Base-by-base conservation (phyloP, 2,888 invertebrate genomes). In the Euclidia mi region DNA sequence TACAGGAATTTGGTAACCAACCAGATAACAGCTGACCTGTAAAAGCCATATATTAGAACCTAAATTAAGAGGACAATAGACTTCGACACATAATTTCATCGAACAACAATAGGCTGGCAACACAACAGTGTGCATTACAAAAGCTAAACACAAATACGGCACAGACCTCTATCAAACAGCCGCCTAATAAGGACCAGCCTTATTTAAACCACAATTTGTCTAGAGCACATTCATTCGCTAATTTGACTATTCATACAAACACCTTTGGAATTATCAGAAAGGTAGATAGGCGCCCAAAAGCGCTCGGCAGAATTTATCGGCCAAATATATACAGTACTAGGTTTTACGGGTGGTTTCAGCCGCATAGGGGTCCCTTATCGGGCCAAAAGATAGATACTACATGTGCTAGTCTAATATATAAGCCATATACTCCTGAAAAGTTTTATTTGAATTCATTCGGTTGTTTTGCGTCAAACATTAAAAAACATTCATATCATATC, bases 141-240 rank as follows among this genome's bases (percentile, higher is more conserved):
- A 61, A 43, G 37, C 59, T 34, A 63, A 69, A 59, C 46, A 63
- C 45, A 52, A 49, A 49, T 63, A 51, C 51, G 31, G 53, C 48
- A 45, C 51, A 55, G 61, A 35, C 52, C 45, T 49, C 15, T 61
- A 68, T 56, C 51, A 59, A 46, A 45, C 38, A 37, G 42, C 43
- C 43, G 48, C 75, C 71, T 50, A 44, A 70, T 60, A 65, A 28
- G 71, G 51, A 52, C n/a, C 29, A 34, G 29, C 56, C 58, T 56
- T 71, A 74, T 56, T 65, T 11, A 38, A 28, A 56, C 60, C 50
- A 60, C 56, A 66, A 75, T 75, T 66, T 66, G 63, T 71, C 75
- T 31, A 63, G 20, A 14, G 15, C 20, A 56, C 42, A 69, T 69
- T 70, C 49, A 60, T 41, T 55, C 31, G 58, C 58, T 68, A 68